phyloP scores from a whole-genome alignment of 2,797 vertebrate species.

The Gorsachius magnificus region DNA sequence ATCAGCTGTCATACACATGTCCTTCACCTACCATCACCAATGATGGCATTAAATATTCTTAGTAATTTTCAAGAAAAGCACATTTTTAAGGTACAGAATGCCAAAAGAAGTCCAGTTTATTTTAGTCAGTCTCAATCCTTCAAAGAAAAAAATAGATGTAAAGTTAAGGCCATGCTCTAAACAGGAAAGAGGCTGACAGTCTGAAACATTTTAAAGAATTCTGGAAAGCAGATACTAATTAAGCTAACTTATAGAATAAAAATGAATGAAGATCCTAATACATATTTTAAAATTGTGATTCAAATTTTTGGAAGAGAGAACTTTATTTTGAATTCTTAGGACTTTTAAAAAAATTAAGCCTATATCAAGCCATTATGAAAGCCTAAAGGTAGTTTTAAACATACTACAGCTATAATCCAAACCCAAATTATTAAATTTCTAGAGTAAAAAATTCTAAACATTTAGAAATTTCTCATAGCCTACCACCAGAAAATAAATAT shows the following conservation, averaged over 20 bases:
- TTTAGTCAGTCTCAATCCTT: neutral
- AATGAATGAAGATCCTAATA: neutral
- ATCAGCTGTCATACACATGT: neutral
- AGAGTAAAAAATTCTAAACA: neutral
- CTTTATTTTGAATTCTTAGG: neutral
- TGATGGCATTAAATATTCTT: neutral
- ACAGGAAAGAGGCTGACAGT: neutral
- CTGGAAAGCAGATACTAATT: neutral
- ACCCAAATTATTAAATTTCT: neutral
- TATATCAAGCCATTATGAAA: neutral
- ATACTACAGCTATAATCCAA: neutral
- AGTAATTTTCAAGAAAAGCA: neutral
- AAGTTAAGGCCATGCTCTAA: neutral
- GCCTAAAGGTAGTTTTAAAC: neutral
- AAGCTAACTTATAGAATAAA: neutral
- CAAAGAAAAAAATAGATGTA: neutral
- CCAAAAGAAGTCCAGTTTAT: neutral
- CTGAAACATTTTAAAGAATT: neutral
- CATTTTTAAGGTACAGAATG: neutral
- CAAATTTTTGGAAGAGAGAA: neutral
- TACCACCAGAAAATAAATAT: neutral
- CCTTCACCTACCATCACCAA: neutral
- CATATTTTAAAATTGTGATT: neutral
- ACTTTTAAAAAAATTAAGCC: neutral
- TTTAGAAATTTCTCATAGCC: neutral